Percentiles rank a stretch among this genome's conserved stretches.
These are phyloP conservation scores for Polydrusus tereticollis DNA, from an alignment of 2,888 invertebrate genomes.

Conservation along the genomic window DNA sequence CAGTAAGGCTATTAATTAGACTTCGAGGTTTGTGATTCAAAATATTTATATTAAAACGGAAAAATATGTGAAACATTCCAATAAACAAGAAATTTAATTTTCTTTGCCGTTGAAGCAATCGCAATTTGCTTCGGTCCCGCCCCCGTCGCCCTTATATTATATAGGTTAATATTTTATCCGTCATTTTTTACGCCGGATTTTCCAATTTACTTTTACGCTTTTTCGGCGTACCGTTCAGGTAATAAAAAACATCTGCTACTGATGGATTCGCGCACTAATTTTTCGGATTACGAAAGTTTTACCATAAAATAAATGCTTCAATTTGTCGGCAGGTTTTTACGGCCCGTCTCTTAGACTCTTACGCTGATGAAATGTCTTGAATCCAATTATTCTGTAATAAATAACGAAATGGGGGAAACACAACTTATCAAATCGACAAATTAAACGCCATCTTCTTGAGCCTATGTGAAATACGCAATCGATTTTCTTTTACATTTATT, in stretches of 20 bases:
- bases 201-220: conserved; percentile 49
- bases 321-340: conserved; percentile 49
- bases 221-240: conserved; percentile 44
- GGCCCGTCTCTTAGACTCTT: conserved; percentile 28
- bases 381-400: conserved; percentile 47
- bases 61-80: conserved; percentile 1
- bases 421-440: conserved; percentile 16
- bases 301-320: conserved; percentile 51
- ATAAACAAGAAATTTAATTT: conserved; percentile 30
- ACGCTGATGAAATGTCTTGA: conserved; percentile 41
- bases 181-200: conserved; percentile 39
- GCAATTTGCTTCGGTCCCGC: conserved; percentile 3
- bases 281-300: conserved; percentile 49
- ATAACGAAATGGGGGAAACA: conserved; percentile 29
- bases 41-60: neutral
- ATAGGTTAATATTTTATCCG: conserved; percentile 33
- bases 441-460: neutral
- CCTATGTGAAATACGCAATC: conserved; percentile 1
- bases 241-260: conserved; percentile 50
- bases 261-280: conserved; percentile 50
- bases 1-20: neutral
- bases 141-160: conserved; percentile 5
- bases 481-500: neutral
- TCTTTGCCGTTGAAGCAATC: neutral
- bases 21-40: neutral